These are phyloP conservation scores for Epistrophe grossulariae DNA, from an alignment of 2,888 invertebrate species.

Conservation along the genomic window DNA sequence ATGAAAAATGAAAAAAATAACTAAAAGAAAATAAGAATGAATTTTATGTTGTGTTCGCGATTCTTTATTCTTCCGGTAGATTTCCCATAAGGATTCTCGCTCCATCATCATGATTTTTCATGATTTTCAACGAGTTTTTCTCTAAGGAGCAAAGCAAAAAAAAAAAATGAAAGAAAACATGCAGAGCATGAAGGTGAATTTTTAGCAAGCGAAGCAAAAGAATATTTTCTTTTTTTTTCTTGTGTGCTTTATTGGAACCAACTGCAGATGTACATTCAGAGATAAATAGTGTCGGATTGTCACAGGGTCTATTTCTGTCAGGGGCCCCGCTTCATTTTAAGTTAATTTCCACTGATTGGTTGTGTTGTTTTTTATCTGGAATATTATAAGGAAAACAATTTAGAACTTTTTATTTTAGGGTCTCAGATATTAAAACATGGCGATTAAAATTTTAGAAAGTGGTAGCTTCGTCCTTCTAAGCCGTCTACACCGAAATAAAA, in stretches of 20 bases:
- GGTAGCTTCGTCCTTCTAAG: no score
- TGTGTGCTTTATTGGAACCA: neutral
- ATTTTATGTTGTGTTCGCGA: neutral
- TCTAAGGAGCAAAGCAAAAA: slow-evolving; percentile 33
- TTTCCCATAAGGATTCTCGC: slow-evolving; percentile 67
- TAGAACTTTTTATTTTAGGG: no score
- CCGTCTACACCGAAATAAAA: no score
- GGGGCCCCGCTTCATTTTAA: neutral
- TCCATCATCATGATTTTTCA: slow-evolving; percentile 62
- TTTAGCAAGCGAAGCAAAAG: slow-evolving; percentile 38
- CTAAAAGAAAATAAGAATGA: neutral
- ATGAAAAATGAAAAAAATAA: neutral
- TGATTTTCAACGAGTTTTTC: slow-evolving; percentile 59
- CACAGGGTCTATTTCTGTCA: neutral
- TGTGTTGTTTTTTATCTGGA: no score
- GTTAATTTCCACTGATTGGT: no score
- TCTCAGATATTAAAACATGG: no score
- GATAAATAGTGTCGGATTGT: neutral
- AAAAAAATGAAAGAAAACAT: slow-evolving; percentile 18
- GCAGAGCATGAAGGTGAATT: slow-evolving; percentile 26
- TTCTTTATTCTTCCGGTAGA: slow-evolving; percentile 50
- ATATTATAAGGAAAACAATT: no score
- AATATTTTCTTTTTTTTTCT: slow-evolving; percentile 18
- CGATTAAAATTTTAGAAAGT: no score
- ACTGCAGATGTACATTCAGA: neutral